phyloP scores from a whole-genome alignment of 2,888 invertebrate species.

The Stenoptilia bipunctidactyla region DNA sequence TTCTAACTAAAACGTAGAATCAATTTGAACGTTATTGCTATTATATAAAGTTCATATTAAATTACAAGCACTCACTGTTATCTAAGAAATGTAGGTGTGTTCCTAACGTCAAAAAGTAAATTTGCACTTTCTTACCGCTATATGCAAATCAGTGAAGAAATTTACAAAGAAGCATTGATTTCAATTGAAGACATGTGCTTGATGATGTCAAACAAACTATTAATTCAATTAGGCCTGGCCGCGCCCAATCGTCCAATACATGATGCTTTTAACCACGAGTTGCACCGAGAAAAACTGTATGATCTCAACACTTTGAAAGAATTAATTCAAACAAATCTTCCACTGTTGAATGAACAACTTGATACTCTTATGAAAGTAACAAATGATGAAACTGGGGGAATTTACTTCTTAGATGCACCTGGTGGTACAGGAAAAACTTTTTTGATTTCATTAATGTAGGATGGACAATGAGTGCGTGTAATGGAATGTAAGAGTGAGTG shows the following conservation, averaged over 20 bases:
- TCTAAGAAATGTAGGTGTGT: no score
- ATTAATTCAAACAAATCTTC: conserved; percentile 19
- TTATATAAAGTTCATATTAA: no score
- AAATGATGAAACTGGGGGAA: conserved; percentile 17
- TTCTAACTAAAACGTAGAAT: no score
- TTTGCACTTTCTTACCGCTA: no score
- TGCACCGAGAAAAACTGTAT: conserved; percentile 18
- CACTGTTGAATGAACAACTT: conserved; percentile 19
- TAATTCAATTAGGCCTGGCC: conserved; percentile 21
- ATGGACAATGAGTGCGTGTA: no score
- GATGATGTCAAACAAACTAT: conserved; percentile 20
- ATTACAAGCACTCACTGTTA: no score
- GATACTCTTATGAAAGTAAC: conserved; percentile 17
- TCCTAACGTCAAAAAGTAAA: no score
- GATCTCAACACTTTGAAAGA: conserved; percentile 15
- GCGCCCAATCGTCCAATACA: conserved; percentile 24
- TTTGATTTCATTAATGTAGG: conserved; percentile 13
- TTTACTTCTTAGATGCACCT: conserved; percentile 16
- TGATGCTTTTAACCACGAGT: conserved; percentile 19
- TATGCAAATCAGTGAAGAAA: conserved; percentile 5
- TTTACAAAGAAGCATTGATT: conserved; percentile 5
- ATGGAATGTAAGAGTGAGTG: no score
- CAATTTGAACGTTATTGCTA: no score
- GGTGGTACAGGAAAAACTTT: no score
- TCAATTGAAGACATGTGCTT: conserved; percentile 9